These are phyloP conservation scores for Melospiza melodia DNA, from an alignment of 2,113 vertebrate species.

Conservation along the genomic window DNA sequence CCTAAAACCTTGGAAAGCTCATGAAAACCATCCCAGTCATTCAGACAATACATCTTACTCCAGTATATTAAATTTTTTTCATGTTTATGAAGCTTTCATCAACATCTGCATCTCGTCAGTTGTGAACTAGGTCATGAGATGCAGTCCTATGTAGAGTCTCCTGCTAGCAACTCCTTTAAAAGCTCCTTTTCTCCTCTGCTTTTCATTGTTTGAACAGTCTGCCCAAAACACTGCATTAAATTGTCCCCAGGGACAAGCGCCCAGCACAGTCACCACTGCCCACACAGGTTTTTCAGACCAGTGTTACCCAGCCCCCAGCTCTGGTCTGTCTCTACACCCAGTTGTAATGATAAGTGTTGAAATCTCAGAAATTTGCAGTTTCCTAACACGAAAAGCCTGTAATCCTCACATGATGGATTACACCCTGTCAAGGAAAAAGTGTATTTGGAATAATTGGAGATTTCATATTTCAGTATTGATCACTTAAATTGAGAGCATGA, in stretches of 20 bases:
- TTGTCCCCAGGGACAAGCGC: not conserved
- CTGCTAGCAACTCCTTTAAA: not conserved
- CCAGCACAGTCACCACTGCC: not conserved
- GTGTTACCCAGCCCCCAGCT: not conserved
- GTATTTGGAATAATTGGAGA: not conserved
- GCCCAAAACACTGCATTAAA: not conserved
- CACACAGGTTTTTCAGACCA: not conserved
- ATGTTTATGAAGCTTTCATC: rapidly evolving
- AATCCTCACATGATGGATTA: not conserved
- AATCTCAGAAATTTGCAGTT: not conserved
- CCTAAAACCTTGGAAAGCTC: not conserved
- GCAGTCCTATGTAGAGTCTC: not conserved
- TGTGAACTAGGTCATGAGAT: not conserved
- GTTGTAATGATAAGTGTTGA: not conserved
- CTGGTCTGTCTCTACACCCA: rapidly evolving
- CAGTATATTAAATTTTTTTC: not conserved
- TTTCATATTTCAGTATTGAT: not conserved
- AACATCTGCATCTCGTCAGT: not conserved
- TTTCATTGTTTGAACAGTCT: not conserved
- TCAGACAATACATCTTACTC: not conserved
- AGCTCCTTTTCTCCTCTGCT: not conserved
- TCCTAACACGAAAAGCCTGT: not conserved
- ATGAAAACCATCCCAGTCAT: not conserved
- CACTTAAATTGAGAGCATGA: not conserved
- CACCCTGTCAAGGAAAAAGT: not conserved